A percentile compares a stretch with the other conserved stretches of the same genome.
phyloP scores from a whole-genome alignment of 2,113 vertebrate species.

The Rousettus leschenaultii region DNA sequence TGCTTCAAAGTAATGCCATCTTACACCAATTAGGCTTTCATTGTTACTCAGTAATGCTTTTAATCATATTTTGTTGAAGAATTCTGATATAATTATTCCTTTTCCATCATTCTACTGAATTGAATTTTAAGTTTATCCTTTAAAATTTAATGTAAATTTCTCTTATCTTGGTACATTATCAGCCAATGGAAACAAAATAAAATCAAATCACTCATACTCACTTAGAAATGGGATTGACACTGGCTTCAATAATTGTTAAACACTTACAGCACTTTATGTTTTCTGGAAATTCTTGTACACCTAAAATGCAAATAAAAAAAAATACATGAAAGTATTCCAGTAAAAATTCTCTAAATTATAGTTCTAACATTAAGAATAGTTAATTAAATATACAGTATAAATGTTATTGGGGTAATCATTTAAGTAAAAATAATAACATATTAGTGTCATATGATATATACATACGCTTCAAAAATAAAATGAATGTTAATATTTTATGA shows the following conservation, averaged over 20 bases:
- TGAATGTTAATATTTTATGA: constrained; percentile 5
- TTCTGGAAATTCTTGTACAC: constrained; percentile 99
- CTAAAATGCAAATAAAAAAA: constrained; percentile 78
- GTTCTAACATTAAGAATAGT: constrained; percentile 8
- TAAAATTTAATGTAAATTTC: not conserved
- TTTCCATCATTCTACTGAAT: constrained; percentile 12
- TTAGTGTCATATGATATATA: not conserved
- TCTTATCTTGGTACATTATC: constrained; percentile 4
- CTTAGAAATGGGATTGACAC: constrained; percentile 99
- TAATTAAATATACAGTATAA: not conserved
- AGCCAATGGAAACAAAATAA: constrained; percentile 29
- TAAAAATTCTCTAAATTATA: not conserved
- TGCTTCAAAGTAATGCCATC: not conserved
- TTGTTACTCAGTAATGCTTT: not conserved
- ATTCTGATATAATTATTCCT: not conserved
- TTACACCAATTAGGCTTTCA: not conserved
- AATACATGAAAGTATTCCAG: not conserved
- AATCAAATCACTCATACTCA: constrained; percentile 82
- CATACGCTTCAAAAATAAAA: not conserved
- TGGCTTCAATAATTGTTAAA: constrained; percentile 98
- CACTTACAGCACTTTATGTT: constrained; percentile 99
- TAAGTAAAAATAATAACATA: not conserved
- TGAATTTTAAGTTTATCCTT: not conserved
- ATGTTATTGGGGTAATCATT: not conserved
- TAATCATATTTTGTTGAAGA: constrained; percentile 11